Evolutionary conservation across 2,797 vertebrate genomes (phyloP).

Genomic region (Bradypodion ventrale): DNA sequence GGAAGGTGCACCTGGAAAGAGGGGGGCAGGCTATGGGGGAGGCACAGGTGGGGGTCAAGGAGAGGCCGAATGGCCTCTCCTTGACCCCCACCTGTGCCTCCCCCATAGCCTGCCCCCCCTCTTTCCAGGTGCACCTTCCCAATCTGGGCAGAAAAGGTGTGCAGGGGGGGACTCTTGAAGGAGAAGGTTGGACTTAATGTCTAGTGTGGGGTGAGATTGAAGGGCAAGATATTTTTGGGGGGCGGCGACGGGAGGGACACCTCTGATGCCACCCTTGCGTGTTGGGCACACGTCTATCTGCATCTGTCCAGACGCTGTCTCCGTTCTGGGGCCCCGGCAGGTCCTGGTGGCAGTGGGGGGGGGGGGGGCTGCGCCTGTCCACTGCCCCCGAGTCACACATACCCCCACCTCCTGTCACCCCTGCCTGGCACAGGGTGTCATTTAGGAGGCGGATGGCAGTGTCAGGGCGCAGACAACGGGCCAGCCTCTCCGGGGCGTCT

Average conservation of each 20-base stretch:
- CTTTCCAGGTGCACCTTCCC: neutral
- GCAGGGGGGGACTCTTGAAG: neutral
- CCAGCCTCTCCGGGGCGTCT: constrained; percentile 53
- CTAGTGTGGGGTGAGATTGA: neutral
- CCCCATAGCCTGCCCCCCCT: neutral
- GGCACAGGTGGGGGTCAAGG: constrained; percentile 8
- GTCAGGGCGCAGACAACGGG: constrained; percentile 50
- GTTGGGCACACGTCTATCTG: neutral
- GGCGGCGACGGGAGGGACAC: too few relatives aligned
- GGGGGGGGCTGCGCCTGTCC: neutral
- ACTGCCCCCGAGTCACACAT: neutral
- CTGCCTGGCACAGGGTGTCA: constrained; percentile 30
- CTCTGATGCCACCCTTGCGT: too few relatives aligned
- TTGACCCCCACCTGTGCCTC: constrained; percentile 10
- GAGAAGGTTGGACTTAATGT: neutral
- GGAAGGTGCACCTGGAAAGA: neutral
- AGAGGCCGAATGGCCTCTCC: too few relatives aligned
- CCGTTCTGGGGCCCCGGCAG: neutral
- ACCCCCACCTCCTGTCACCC: neutral
- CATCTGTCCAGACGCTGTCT: neutral
- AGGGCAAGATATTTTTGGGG: neutral
- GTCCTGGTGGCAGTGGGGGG: neutral
- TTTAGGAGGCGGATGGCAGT: constrained; percentile 38
- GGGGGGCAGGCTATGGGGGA: neutral
- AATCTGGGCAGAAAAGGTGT: neutral